Percentiles rank a stretch among this genome's conserved stretches.
phyloP scores from a whole-genome alignment of 1,140 invertebrate species.

The Solenopsis invicta region DNA sequence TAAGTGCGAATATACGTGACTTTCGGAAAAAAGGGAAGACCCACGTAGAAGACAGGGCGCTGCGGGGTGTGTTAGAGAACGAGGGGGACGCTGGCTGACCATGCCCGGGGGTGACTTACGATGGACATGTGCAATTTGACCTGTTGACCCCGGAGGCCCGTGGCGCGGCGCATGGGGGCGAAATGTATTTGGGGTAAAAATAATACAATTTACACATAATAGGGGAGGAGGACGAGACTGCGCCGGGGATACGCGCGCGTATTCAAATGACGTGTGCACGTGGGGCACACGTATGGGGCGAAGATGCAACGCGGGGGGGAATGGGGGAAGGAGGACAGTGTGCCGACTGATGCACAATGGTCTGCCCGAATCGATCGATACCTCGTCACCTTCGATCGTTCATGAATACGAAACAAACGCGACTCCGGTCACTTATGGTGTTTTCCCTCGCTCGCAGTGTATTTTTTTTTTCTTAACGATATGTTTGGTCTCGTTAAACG shows the following conservation, averaged over 20 bases:
- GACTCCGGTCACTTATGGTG: slow-evolving; percentile 52
- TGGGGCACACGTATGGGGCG: slow-evolving; percentile 46
- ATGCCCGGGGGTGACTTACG: slow-evolving; percentile 81
- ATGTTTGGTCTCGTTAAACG: slow-evolving; percentile 42
- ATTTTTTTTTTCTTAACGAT: slow-evolving; percentile 19
- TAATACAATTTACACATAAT: slow-evolving; percentile 87
- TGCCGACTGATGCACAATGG: slow-evolving; percentile 59
- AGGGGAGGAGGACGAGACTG: slow-evolving; percentile 75
- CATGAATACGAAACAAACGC: slow-evolving; percentile 71
- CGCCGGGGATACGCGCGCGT: slow-evolving; percentile 75
- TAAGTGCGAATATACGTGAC: slow-evolving; percentile 68
- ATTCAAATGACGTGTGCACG: slow-evolving; percentile 84
- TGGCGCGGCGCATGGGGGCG: slow-evolving; percentile 73
- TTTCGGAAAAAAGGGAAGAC: slow-evolving; percentile 45
- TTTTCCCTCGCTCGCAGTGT: slow-evolving; percentile 40
- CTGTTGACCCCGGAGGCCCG: slow-evolving; percentile 82
- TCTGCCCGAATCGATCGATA: slow-evolving; percentile 69
- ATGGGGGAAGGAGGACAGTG: slow-evolving; percentile 3
- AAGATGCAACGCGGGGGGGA: slow-evolving; percentile 62
- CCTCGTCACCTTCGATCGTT: slow-evolving; percentile 70
- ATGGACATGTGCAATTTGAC: slow-evolving; percentile 86
- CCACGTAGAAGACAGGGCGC: slow-evolving; percentile 58
- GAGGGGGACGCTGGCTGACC: slow-evolving; percentile 59
- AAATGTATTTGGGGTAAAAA: slow-evolving; percentile 87
- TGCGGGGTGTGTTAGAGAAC: slow-evolving; percentile 50